Base-by-base conservation (phyloP, 2,797 vertebrate species). In the Enteromius fasciolatus region DNA sequence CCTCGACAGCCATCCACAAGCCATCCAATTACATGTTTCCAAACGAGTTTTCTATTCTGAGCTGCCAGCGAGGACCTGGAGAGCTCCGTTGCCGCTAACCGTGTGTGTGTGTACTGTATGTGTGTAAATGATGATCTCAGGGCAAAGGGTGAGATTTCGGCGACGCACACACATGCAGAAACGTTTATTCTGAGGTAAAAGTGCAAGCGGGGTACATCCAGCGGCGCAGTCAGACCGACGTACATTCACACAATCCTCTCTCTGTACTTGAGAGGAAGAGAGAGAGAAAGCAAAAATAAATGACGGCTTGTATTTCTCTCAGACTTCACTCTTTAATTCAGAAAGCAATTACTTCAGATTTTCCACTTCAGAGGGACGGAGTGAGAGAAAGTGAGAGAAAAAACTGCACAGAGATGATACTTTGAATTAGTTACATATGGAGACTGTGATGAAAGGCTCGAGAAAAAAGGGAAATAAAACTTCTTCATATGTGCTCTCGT, bases 301-400 rank as follows among this genome's bases (percentile, higher is more conserved):
- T 93, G 88, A 93, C 85, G 90, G 87, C 82, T 89, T 90, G 89
- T 90, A 93, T 92, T 92, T 85, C 92, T 93, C 90, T 86, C 85
- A 90, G 89, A 89, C 92, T 88, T 90, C 90, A 89, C 89, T 91
- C 90, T 93, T 93, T 93, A 94, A 94, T 94, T 93, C 92, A 93
- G 90, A 94, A 93, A 93, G 90, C 94, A 94, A 94, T 95, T 94
- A 94, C 92, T 93, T 94, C 90, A 93, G 93, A 93, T 93, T 93
- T 94, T 94, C 93, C 93, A 93, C 93, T 93, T 93, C 90, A 93
- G 90, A 90, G 90, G 88, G 83, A 84, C 20, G 69, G 81, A 70
- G 59, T 72, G 68, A 76, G 57, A 59, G 23, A 84, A 76, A 78
- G 59, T 77, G 72, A 59, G 69, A 75, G 74, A 79, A 33, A 74